Evolutionary conservation across 2,113 vertebrate species (phyloP).

Genomic region (Catharus bicknelli): DNA sequence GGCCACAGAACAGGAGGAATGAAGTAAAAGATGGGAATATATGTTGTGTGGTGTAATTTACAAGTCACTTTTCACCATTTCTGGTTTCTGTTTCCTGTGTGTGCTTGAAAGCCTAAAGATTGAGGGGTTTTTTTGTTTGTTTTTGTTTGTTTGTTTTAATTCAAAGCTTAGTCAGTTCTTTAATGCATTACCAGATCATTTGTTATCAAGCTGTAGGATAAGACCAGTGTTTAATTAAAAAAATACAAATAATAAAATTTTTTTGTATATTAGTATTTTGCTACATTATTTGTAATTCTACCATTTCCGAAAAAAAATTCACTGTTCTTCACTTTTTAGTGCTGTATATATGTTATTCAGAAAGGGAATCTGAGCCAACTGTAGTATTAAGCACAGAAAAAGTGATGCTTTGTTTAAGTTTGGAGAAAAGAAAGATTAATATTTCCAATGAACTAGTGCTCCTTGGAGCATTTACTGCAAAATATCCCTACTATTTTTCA

Average conservation of each 20-base stretch:
- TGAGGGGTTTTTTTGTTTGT: fast-evolving
- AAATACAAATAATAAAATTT: background rate
- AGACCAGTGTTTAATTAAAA: background rate
- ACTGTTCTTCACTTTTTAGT: background rate
- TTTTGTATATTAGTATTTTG: background rate
- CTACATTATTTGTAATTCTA: background rate
- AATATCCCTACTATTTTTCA: background rate
- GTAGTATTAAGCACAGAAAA: background rate
- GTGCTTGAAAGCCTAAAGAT: background rate
- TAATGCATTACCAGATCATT: background rate
- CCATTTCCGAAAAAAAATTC: background rate
- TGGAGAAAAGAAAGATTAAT: background rate
- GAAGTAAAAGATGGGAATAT: background rate
- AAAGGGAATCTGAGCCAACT: background rate
- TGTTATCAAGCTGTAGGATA: background rate
- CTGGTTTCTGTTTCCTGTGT: background rate
- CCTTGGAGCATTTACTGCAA: background rate
- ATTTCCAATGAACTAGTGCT: background rate
- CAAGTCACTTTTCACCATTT: background rate
- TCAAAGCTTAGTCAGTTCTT: background rate
- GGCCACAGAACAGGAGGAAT: background rate
- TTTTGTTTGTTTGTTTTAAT: background rate
- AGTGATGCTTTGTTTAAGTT: background rate
- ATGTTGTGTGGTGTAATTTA: background rate
- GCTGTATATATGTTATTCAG: background rate